phyloP scores from a whole-genome alignment of 2,113 vertebrate species.

The Halcyon senegalensis region DNA sequence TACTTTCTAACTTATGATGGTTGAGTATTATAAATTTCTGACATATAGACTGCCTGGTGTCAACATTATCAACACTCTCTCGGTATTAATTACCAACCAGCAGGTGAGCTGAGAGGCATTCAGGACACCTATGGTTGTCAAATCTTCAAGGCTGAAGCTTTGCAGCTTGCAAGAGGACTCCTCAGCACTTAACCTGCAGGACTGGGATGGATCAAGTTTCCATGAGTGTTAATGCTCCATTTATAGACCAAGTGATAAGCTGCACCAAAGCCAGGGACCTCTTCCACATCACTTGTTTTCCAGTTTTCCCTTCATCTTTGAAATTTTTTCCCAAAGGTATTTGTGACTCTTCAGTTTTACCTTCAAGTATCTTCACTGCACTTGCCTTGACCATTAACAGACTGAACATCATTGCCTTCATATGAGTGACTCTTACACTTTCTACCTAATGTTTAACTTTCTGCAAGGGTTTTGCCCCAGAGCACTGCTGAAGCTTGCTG shows the following conservation, averaged over 20 bases:
- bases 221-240: not conserved
- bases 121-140: not conserved
- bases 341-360: not conserved
- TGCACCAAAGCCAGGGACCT: not conserved
- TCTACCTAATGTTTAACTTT: not conserved
- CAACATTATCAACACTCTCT: not conserved
- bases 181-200: not conserved
- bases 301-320: not conserved
- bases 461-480: not conserved
- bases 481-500: not conserved
- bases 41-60: not conserved
- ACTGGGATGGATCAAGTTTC: not conserved
- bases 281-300: not conserved
- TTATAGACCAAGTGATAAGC: not conserved
- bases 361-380: accelerated
- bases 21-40: not conserved
- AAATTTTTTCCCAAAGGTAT: no score
- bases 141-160: not conserved
- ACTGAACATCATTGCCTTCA: not conserved
- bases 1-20: not conserved
- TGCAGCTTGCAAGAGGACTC: not conserved
- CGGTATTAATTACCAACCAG: not conserved
- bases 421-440: not conserved
- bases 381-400: not conserved
- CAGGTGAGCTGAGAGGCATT: not conserved